phyloP scores from a whole-genome alignment of 2,797 vertebrate genomes.

The Trachurus trachurus region DNA sequence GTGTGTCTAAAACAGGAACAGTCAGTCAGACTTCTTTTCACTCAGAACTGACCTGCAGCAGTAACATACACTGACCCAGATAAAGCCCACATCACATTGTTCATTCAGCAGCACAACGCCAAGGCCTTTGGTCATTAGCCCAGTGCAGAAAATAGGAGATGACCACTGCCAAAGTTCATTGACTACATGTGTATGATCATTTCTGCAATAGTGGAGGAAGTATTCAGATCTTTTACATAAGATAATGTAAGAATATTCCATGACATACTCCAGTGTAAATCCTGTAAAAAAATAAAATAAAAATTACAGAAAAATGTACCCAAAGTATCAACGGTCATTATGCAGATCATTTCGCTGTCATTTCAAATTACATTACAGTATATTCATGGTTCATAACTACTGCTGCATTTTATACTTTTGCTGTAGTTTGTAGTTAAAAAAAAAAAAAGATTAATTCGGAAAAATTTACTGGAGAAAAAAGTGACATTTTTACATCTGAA shows the following conservation, averaged over 20 bases:
- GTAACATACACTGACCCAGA: conserved; percentile 62
- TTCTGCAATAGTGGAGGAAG: background rate
- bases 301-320: background rate
- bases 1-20: conserved; percentile 48
- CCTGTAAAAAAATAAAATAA: background rate
- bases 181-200: background rate
- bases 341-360: background rate
- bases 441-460: too few relatives aligned
- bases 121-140: conserved; percentile 49
- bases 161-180: conserved; percentile 38
- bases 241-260: background rate
- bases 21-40: conserved; percentile 50
- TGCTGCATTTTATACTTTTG: background rate
- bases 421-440: background rate
- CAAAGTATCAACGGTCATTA: background rate
- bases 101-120: conserved; percentile 36
- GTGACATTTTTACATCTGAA: too few relatives aligned
- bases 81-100: conserved; percentile 57
- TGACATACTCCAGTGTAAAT: background rate
- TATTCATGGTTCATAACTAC: background rate
- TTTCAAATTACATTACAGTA: background rate
- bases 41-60: conserved; percentile 58
- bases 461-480: too few relatives aligned
- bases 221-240: background rate
- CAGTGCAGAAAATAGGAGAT: conserved; percentile 29